A percentile compares a stretch with the other conserved stretches of the same genome.
Conservation (phyloP, 2,113 vertebrate species). For the Struthio camelus region DNA sequence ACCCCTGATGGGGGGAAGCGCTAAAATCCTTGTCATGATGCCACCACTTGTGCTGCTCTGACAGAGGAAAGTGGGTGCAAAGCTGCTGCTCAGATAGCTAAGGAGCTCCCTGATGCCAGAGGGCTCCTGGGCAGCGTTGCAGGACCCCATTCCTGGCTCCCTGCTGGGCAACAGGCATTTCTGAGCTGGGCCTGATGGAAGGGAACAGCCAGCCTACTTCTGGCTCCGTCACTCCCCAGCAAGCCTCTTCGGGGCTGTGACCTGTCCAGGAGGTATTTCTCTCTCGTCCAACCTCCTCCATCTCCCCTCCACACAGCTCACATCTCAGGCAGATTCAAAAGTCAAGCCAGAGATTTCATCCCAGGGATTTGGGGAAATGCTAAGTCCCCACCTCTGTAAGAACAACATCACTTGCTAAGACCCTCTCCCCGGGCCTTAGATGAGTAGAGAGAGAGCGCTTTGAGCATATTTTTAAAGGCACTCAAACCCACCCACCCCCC, state of each 20-base stretch:
- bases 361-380: background rate
- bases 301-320: background rate
- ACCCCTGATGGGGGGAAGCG: fast-evolving
- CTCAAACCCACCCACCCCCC: too few relatives aligned
- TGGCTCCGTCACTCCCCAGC: background rate
- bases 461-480: background rate
- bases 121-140: background rate
- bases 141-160: background rate
- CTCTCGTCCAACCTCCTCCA: background rate
- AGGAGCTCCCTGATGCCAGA: background rate
- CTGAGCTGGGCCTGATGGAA: background rate
- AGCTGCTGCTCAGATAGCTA: background rate
- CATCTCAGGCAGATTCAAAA: background rate
- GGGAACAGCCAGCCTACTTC: background rate
- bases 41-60: background rate
- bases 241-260: background rate
- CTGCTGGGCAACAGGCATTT: background rate
- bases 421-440: background rate
- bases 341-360: background rate
- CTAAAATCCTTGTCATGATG: background rate
- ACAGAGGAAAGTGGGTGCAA: background rate
- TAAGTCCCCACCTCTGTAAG: background rate
- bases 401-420: background rate
- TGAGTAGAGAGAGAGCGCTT: background rate
- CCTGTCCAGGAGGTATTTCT: background rate